Percentiles rank a stretch among this genome's conserved stretches.
phyloP scores from a whole-genome alignment of 2,888 invertebrate genomes.

The Dione juno region DNA sequence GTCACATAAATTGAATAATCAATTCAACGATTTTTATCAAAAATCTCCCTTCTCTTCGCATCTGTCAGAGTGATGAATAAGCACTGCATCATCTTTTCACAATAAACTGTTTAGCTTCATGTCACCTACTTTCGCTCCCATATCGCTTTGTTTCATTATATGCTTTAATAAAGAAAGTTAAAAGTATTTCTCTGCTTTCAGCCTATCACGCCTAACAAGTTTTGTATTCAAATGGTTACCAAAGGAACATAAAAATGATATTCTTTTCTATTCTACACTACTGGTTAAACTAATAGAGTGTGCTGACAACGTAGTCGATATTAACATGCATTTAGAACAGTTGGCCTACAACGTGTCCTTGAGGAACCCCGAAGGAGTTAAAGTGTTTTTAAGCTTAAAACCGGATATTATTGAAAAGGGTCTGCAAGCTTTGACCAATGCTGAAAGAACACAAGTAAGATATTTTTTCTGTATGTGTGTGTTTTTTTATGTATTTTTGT shows the following conservation, averaged over 20 bases:
- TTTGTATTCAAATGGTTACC: constrained; percentile 66
- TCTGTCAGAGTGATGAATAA: too few species aligned
- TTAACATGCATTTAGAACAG: constrained; percentile 73
- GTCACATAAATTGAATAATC: too few species aligned
- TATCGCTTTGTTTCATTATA: too few species aligned
- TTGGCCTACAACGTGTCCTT: constrained; percentile 68
- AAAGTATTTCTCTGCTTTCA: constrained; percentile 47
- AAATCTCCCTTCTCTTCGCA: too few species aligned
- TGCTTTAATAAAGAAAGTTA: neutral
- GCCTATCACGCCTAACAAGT: constrained; percentile 64
- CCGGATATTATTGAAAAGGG: constrained; percentile 61
- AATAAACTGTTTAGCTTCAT: too few species aligned
- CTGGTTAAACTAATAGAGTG: constrained; percentile 70
- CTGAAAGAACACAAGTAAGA: constrained; percentile 73
- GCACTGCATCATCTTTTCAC: too few species aligned
- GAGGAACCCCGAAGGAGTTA: constrained; percentile 67
- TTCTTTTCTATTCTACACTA: constrained; percentile 71
- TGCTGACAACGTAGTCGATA: constrained; percentile 62
- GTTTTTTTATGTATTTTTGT: too few species aligned
- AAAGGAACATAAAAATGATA: constrained; percentile 61
- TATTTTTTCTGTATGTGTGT: neutral
- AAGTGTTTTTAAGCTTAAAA: constrained; percentile 61
- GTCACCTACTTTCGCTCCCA: too few species aligned
- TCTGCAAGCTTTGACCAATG: constrained; percentile 73
- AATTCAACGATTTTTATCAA: too few species aligned